phyloP scores from a whole-genome alignment of 1,140 invertebrate genomes.

The Drosophila nebulosa region DNA sequence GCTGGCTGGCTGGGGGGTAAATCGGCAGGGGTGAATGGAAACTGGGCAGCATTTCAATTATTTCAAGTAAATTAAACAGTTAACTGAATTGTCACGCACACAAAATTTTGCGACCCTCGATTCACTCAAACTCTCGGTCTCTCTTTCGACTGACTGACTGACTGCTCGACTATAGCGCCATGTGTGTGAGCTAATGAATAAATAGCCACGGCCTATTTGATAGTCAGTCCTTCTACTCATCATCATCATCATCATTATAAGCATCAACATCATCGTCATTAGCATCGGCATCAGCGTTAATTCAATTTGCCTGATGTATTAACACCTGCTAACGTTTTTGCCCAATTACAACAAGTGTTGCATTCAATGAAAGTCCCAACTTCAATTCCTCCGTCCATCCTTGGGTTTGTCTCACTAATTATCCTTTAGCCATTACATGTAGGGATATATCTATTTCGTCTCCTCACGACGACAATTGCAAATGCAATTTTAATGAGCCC shows the following conservation, averaged over 20 bases:
- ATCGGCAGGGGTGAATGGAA: neutral
- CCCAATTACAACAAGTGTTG: constrained; percentile 10
- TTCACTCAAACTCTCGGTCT: constrained; percentile 15
- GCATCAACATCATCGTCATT: constrained; percentile 8
- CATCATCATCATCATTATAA: constrained; percentile 30
- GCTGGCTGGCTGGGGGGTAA: neutral
- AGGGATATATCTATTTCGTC: neutral
- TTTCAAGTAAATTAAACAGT: constrained; percentile 76
- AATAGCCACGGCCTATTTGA: constrained; percentile 43
- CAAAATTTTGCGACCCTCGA: constrained; percentile 13
- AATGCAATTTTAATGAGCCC: constrained; percentile 67
- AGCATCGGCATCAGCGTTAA: constrained; percentile 51
- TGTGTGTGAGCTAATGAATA: constrained; percentile 66
- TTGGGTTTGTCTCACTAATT: constrained; percentile 28
- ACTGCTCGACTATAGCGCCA: constrained; percentile 7
- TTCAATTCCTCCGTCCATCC: constrained; percentile 1
- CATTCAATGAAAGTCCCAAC: neutral
- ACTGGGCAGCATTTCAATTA: constrained; percentile 61
- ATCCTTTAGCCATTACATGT: constrained; percentile 21
- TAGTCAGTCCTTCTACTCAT: constrained; percentile 20
- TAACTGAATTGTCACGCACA: constrained; percentile 66
- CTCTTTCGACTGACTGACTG: neutral
- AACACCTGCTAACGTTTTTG: constrained; percentile 65
- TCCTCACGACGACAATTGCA: constrained; percentile 15
- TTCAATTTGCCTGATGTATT: constrained; percentile 65